Evolutionary conservation across 2,888 invertebrate genomes (phyloP).

Genomic region (Phyto melanocephala): DNA sequence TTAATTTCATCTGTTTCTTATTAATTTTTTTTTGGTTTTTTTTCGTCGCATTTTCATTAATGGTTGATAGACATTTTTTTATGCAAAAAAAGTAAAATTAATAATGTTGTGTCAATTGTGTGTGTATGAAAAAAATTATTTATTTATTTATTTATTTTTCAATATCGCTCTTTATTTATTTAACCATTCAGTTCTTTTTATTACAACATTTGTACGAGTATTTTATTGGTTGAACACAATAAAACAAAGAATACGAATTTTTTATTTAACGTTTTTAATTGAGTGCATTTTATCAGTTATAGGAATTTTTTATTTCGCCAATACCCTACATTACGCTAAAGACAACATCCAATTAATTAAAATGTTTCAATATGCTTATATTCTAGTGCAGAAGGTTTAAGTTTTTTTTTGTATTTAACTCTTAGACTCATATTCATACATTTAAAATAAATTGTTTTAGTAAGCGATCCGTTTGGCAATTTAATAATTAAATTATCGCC

Average conservation of each 20-base stretch:
- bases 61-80: not conserved
- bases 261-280: constrained; percentile 41
- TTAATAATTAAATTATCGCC: too few relatives aligned
- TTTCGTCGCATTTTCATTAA: constrained; percentile 4
- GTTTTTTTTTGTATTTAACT: too few relatives aligned
- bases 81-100: constrained; percentile 32
- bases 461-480: too few relatives aligned
- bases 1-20: constrained; percentile 49
- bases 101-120: constrained; percentile 56
- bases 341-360: too few relatives aligned
- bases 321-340: not conserved
- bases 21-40: not conserved
- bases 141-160: constrained; percentile 54
- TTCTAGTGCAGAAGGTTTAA: too few relatives aligned
- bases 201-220: constrained; percentile 32
- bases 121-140: constrained; percentile 2
- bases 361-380: too few relatives aligned
- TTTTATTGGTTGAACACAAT: constrained; percentile 33
- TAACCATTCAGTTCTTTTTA: constrained; percentile 43
- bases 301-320: not conserved
- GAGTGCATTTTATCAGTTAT: constrained; percentile 47
- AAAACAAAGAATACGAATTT: constrained; percentile 1
- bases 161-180: constrained; percentile 62
- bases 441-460: too few relatives aligned
- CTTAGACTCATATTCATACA: too few relatives aligned